Conservation (phyloP, 2,113 vertebrate species). For the Herpetotheres cachinnans region DNA sequence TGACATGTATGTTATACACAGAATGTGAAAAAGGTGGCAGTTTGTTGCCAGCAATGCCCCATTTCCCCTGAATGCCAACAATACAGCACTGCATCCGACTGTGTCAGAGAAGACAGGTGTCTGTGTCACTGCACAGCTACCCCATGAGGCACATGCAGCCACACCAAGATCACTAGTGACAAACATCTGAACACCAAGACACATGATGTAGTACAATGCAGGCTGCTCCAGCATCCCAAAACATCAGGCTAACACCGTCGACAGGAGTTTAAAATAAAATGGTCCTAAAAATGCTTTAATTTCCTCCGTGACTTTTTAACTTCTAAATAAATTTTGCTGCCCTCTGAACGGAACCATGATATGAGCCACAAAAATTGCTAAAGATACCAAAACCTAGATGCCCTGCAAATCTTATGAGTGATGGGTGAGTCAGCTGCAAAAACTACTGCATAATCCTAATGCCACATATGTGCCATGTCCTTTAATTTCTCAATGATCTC, state of each 20-base stretch:
- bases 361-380: background rate
- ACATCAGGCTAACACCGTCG: background rate
- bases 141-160: background rate
- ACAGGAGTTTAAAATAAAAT: background rate
- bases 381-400: background rate
- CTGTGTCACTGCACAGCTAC: background rate
- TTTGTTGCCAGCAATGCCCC: background rate
- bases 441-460: background rate
- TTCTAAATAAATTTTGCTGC: background rate
- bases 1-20: rapidly evolving
- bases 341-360: background rate
- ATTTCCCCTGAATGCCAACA: background rate
- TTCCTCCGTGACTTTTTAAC: background rate
- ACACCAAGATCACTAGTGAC: background rate
- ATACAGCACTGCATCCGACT: background rate
- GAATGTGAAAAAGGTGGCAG: background rate
- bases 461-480: background rate
- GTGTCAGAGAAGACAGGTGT: background rate
- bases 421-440: background rate
- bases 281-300: background rate
- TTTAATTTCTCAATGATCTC: background rate
- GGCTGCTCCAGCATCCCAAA: background rate
- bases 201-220: rapidly evolving
- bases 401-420: background rate
- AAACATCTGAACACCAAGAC: background rate